Conservation (phyloP, 1,140 invertebrate genomes). For the Patella vulgata region DNA sequence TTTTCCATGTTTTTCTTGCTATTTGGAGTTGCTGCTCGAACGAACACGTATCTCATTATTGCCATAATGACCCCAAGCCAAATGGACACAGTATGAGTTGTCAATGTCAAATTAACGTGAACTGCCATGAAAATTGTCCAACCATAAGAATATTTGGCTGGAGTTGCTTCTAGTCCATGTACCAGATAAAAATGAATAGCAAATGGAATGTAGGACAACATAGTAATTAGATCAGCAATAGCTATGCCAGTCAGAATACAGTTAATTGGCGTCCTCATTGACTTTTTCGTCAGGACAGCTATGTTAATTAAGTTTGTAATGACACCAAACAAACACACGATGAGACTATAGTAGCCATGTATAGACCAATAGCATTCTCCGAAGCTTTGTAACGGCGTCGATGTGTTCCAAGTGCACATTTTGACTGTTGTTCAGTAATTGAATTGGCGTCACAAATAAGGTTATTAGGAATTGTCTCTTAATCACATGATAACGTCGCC, state of each 20-base stretch:
- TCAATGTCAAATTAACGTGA: conserved; percentile 75
- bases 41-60: conserved; percentile 73
- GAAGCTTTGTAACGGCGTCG: conserved; percentile 3
- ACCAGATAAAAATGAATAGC: conserved; percentile 72
- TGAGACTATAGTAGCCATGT: conserved; percentile 77
- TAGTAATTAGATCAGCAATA: conserved; percentile 85
- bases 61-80: conserved; percentile 92
- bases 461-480: too few relatives aligned
- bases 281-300: conserved; percentile 84
- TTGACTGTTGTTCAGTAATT: too few relatives aligned
- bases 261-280: conserved; percentile 86
- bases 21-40: conserved; percentile 74
- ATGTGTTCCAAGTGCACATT: too few relatives aligned
- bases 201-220: conserved; percentile 87
- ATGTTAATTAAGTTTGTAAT: conserved; percentile 90
- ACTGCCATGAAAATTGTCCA: conserved; percentile 56
- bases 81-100: conserved; percentile 92
- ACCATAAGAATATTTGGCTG: conserved; percentile 37
- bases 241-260: conserved; percentile 85
- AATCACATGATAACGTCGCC: too few relatives aligned
- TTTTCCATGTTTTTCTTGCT: conserved; percentile 83
- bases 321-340: conserved; percentile 87
- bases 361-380: conserved; percentile 61
- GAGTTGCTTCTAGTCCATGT: conserved; percentile 18
- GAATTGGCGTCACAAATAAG: too few relatives aligned